Evolutionary conservation across 1,140 invertebrate genomes (phyloP).

Genomic region (Daktulosphaira vitifoliae): DNA sequence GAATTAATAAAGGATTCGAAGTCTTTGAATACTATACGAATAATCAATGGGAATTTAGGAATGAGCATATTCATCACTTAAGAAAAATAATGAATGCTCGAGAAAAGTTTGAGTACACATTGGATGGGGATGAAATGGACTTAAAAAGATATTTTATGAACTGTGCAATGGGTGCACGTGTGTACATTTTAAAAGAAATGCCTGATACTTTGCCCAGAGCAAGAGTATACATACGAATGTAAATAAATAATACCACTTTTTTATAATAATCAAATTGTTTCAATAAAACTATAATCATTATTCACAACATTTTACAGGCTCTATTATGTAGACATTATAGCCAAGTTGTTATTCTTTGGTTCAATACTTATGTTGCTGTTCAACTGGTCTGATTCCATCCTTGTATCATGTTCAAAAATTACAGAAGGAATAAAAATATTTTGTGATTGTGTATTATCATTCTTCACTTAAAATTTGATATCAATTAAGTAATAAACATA

Average conservation of each 20-base stretch:
- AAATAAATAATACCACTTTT: conserved; percentile 42
- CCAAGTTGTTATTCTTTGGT: conserved; percentile 45
- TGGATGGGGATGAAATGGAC: conserved; percentile 62
- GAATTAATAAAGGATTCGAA: conserved; percentile 71
- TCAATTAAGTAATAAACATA: too few species aligned
- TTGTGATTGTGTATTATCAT: too few species aligned
- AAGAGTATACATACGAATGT: conserved; percentile 63
- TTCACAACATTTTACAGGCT: conserved; percentile 48
- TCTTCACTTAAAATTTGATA: too few species aligned
- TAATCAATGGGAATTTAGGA: conserved; percentile 74
- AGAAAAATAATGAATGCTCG: conserved; percentile 53
- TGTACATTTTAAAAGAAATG: conserved; percentile 72
- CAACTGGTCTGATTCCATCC: conserved; percentile 11
- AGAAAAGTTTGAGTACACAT: conserved; percentile 56
- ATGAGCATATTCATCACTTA: conserved; percentile 51
- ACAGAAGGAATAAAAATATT: too few species aligned
- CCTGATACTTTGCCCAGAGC: conserved; percentile 73
- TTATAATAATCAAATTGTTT: conserved; percentile 25
- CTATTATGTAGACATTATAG: conserved; percentile 51
- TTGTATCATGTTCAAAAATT: not conserved
- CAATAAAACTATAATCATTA: conserved; percentile 26
- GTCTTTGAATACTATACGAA: conserved; percentile 80
- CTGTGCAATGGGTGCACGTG: conserved; percentile 60
- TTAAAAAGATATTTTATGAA: conserved; percentile 63
- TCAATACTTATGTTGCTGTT: conserved; percentile 42